Base-by-base conservation (phyloP, 2,888 invertebrate genomes). In the Phorcus lineatus region DNA sequence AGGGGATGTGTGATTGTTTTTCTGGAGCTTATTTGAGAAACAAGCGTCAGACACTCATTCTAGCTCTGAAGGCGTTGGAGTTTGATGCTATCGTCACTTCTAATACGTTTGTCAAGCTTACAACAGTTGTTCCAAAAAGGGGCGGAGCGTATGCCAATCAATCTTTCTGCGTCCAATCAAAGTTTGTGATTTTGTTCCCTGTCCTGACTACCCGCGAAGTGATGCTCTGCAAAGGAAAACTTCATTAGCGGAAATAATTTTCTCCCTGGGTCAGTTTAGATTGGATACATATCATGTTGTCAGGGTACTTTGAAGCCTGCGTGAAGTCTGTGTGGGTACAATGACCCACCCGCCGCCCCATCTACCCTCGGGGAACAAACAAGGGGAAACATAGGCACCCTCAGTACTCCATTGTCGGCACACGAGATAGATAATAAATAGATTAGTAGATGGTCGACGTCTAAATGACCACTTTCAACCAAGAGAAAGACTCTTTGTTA, bases 161-260 rank as follows among this genome's bases (percentile, higher is more conserved):
- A 55, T 53, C 55, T 28, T 24, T 55, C 76, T 17, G 31, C 55
- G 55, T 28, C 76, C 76, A 76, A 76, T 55, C 76, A 76, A 31
- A 55, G 7, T 24, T 4, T 52, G 52, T 47, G 16, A 74, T 52
- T 24, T n/a, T 22, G n/a, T n/a, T 17, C 54, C 53, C 9, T 55
- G 24, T 24, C 9, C 76, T 19, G 24, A n/a, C 31, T 36, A 17
- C 19, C 47, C 55, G 54, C 24, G 31, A 54, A 54, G 28, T 54
- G 31, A 55, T 76, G 31, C 54, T 31, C 55, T 17, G 76, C 54
- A 31, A 31, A 55, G 55, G 76, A 76, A 55, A 76, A 76, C 76
- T 76, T 76, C 76, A 76, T 76, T 76, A 76, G 28, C 22, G 19
- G 53, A 55, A 55, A 55, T 55, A 76, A 76, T 76, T 55, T 76